A percentile compares a stretch with the other conserved stretches of the same genome.
Evolutionary conservation across 2,888 invertebrate genomes (phyloP).

Genomic region (Ochropacha duplaris): DNA sequence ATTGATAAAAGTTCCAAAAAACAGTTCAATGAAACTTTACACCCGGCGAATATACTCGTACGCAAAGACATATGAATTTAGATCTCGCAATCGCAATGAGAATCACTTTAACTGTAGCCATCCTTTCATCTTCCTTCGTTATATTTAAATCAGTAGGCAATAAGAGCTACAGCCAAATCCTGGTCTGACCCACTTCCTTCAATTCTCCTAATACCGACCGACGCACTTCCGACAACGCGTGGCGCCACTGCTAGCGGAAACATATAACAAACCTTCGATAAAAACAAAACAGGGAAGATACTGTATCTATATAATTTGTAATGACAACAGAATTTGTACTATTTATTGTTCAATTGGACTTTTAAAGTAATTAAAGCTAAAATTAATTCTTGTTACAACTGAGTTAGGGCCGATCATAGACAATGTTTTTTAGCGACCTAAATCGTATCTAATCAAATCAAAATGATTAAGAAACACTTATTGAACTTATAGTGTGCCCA

Average conservation of each 20-base stretch:
- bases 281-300: no score
- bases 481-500: no score
- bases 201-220: constrained; percentile 69
- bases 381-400: no score
- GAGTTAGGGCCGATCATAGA: no score
- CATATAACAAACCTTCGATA: background rate
- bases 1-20: background rate
- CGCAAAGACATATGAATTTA: constrained; percentile 16
- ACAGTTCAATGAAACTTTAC: background rate
- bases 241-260: constrained; percentile 38
- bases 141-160: constrained; percentile 78
- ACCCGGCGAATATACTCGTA: constrained; percentile 6
- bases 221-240: constrained; percentile 46
- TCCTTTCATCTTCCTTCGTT: constrained; percentile 54
- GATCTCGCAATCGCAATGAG: constrained; percentile 7
- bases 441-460: no score
- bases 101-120: constrained; percentile 19
- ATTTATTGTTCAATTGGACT: no score
- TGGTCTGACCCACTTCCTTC: constrained; percentile 77
- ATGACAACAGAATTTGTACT: no score
- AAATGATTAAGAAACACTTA: no score
- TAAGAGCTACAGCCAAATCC: constrained; percentile 69
- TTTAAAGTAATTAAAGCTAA: no score
- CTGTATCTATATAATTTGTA: no score
- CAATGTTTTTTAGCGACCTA: no score